These are phyloP conservation scores for Peromyscus melanophrys DNA, from an alignment of 2,797 vertebrate species.

Conservation along the genomic window DNA sequence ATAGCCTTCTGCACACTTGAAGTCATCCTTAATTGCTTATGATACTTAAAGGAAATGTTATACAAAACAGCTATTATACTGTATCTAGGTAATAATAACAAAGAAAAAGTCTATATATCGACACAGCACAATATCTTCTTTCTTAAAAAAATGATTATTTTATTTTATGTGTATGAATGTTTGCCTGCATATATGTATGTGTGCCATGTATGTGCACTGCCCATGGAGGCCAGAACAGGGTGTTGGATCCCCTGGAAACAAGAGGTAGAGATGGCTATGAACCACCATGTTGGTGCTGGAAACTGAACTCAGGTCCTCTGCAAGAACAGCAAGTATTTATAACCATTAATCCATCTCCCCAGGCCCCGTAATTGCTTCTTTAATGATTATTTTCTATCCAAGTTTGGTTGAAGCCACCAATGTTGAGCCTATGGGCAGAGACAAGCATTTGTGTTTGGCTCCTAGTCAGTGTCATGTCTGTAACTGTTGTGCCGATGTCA, in stretches of 20 bases:
- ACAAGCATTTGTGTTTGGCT: neutral
- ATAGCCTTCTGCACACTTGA: neutral
- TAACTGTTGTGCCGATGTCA: neutral
- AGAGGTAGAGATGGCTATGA: neutral
- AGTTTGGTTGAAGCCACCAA: neutral
- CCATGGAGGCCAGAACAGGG: neutral
- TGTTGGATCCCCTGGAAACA: neutral
- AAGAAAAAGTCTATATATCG: neutral
- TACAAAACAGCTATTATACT: neutral
- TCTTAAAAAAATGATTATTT: neutral
- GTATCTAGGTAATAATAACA: neutral
- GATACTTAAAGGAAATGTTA: neutral
- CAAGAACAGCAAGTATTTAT: neutral
- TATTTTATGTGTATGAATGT: neutral
- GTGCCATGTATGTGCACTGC: neutral
- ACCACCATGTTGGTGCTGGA: neutral
- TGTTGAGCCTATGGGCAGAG: neutral
- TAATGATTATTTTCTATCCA: neutral
- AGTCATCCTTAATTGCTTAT: neutral
- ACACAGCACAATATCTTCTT: neutral
- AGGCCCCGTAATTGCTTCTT: neutral
- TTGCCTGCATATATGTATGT: neutral
- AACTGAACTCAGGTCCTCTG: neutral
- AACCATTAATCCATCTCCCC: neutral
- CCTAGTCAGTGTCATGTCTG: neutral